These are phyloP conservation scores for Oncorhynchus kisutch DNA, from an alignment of 2,113 vertebrate species.

Conservation along the genomic window DNA sequence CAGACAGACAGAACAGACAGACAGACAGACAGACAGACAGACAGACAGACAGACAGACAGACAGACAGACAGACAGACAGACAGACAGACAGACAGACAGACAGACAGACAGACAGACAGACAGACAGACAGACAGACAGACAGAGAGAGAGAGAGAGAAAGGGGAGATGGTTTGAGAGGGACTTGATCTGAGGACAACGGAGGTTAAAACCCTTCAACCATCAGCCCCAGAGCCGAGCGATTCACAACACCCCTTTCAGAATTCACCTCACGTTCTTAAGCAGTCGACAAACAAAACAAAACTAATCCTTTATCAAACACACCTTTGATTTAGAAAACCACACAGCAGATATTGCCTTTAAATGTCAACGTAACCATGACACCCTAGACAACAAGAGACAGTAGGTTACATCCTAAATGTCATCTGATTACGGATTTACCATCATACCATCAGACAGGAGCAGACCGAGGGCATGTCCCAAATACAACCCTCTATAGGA, in stretches of 20 bases:
- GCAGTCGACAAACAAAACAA: not conserved
- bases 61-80: too few species aligned
- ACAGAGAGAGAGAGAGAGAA: not conserved
- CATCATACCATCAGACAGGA: constrained; percentile 49
- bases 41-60: too few species aligned
- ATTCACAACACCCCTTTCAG: not conserved
- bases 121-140: too few species aligned
- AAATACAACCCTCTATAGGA: too few species aligned
- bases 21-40: too few species aligned
- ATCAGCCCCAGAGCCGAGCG: not conserved
- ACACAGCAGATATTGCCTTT: constrained; percentile 11
- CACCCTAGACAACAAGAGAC: constrained; percentile 29
- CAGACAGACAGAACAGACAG: too few species aligned
- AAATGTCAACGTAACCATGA: constrained; percentile 31
- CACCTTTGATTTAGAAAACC: constrained; percentile 10
- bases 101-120: too few species aligned
- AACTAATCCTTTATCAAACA: not conserved
- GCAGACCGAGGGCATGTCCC: constrained; percentile 20
- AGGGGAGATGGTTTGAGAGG: not conserved
- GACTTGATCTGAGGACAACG: too few species aligned
- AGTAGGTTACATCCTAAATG: not conserved
- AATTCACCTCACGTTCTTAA: not conserved
- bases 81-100: too few species aligned
- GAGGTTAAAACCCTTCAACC: not conserved
- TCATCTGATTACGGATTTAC: constrained; percentile 37